phyloP scores from a whole-genome alignment of 1,140 invertebrate species.

The Babylonia areolata region DNA sequence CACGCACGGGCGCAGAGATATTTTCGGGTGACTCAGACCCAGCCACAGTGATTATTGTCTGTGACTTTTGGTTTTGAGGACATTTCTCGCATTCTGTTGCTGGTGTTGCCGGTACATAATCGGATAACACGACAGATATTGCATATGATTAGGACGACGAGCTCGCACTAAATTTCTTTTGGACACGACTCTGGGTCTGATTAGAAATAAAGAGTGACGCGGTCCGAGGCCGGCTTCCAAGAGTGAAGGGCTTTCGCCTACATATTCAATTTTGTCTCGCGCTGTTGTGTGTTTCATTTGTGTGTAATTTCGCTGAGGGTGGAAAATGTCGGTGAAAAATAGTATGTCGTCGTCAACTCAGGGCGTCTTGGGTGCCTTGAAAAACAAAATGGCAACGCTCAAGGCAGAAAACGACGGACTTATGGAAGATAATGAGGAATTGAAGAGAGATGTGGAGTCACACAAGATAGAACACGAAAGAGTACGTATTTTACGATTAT shows the following conservation, averaged over 20 bases:
- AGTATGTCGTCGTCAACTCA: constrained; percentile 31
- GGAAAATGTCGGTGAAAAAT: constrained; percentile 37
- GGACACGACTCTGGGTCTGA: background rate
- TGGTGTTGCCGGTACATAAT: constrained; percentile 17
- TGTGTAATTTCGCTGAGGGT: too few relatives aligned
- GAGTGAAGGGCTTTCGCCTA: background rate
- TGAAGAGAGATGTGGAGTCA: constrained; percentile 80
- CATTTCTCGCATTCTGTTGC: constrained; percentile 1
- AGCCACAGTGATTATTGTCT: constrained; percentile 13
- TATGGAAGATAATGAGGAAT: constrained; percentile 83
- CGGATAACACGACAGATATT: background rate
- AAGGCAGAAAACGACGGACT: constrained; percentile 98
- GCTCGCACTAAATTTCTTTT: constrained; percentile 18
- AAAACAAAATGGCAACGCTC: constrained; percentile 99
- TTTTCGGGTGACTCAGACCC: constrained; percentile 37
- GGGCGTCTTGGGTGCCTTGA: constrained; percentile 81
- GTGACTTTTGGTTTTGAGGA: background rate
- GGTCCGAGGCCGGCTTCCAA: constrained; percentile 26
- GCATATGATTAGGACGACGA: background rate
- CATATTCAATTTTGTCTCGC: constrained; percentile 30
- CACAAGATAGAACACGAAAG: constrained; percentile 85
- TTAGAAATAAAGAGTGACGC: constrained; percentile 29
- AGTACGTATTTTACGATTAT: background rate
- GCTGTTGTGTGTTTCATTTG: constrained; percentile 39
- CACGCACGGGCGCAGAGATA: constrained; percentile 13